Conservation (phyloP, 2,113 vertebrate species). For the Neomonachus schauinslandi region DNA sequence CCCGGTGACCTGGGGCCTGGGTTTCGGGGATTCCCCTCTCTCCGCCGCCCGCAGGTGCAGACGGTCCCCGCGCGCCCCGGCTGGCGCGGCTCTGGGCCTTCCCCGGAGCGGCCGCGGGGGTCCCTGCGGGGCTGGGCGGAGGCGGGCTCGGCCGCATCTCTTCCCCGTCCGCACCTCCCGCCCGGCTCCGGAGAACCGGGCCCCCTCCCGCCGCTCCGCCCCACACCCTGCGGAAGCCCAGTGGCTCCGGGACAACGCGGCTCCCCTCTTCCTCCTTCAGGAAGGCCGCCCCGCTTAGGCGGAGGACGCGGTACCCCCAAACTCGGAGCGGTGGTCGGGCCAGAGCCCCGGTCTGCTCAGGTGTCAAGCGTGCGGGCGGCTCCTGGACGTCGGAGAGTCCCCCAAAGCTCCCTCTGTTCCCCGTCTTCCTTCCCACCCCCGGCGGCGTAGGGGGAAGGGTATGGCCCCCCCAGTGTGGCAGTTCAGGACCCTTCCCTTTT, state of each 20-base stretch:
- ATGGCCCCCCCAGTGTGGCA: background rate
- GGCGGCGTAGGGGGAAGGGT: background rate
- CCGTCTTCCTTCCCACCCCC: background rate
- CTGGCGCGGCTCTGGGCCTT: background rate
- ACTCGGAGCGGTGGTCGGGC: background rate
- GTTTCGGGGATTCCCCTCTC: background rate
- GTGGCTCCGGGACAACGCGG: background rate
- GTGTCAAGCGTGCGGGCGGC: background rate
- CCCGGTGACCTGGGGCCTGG: background rate
- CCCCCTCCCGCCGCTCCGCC: background rate
- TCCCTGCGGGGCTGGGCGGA: background rate
- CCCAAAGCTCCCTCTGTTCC: background rate
- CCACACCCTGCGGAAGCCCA: background rate
- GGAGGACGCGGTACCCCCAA: background rate
- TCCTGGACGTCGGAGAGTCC: background rate
- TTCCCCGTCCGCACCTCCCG: background rate
- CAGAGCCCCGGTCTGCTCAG: background rate
- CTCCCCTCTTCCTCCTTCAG: background rate
- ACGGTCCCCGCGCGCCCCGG: rapidly evolving
- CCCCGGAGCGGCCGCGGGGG: background rate
- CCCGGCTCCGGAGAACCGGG: background rate
- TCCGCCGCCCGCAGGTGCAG: background rate
- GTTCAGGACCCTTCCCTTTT: background rate
- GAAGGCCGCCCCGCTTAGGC: background rate
- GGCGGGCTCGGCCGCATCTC: background rate